Evolutionary conservation across 2,113 vertebrate genomes (phyloP).

Genomic region (Petromus typicus): DNA sequence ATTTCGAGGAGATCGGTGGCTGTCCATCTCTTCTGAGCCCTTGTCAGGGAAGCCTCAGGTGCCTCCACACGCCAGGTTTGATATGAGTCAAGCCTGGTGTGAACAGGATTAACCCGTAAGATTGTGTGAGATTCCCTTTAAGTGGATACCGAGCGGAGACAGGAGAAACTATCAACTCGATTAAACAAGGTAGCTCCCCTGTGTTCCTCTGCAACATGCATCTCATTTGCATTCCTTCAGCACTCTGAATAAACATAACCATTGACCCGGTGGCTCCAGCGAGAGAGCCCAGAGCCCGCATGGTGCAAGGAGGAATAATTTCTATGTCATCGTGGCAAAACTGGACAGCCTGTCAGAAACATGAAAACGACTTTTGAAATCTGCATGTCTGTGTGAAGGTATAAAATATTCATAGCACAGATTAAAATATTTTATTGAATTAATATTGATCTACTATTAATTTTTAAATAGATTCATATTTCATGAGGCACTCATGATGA

Average conservation of each 20-base stretch:
- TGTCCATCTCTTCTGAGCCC: conserved; percentile 83
- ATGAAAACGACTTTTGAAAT: conserved; percentile 76
- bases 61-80: conserved; percentile 74
- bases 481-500: conserved; percentile 82
- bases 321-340: conserved; percentile 46
- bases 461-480: conserved; percentile 86
- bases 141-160: conserved; percentile 66
- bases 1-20: conserved; percentile 80
- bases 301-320: conserved; percentile 19
- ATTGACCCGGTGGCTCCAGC: conserved; percentile 13
- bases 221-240: conserved; percentile 79
- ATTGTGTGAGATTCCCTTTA: conserved; percentile 41
- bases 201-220: conserved; percentile 7
- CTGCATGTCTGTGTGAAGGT: conserved; percentile 70
- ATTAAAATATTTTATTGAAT: conserved; percentile 87
- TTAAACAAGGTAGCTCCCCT: conserved; percentile 76
- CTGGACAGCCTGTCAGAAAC: conserved; percentile 77
- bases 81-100: conserved; percentile 80
- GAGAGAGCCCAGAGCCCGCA: neutral
- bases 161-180: conserved; percentile 62
- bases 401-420: conserved; percentile 87
- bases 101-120: conserved; percentile 84
- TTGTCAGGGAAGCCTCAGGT: conserved; percentile 85
- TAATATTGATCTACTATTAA: conserved; percentile 86
- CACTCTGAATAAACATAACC: conserved; percentile 77